A percentile compares a stretch with the other conserved stretches of the same genome.
Conservation (phyloP, 2,113 vertebrate species). For the Pomatorhinus ruficollis region DNA sequence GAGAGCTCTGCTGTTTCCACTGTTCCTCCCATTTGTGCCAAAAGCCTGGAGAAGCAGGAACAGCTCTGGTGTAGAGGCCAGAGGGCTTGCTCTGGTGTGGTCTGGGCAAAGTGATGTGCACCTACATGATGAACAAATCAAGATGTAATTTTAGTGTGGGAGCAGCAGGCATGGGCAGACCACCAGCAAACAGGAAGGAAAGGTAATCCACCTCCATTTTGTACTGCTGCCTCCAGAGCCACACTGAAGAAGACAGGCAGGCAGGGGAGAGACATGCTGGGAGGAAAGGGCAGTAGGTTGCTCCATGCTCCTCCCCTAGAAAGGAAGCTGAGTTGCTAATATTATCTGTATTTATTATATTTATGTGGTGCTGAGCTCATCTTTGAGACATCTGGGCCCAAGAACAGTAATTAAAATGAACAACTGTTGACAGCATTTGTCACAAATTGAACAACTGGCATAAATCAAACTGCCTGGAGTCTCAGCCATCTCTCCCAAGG, state of each 20-base stretch:
- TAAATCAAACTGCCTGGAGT: conserved; percentile 57
- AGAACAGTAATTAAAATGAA: conserved; percentile 61
- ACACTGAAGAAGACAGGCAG: neutral
- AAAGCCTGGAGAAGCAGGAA: neutral
- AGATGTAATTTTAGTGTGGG: neutral
- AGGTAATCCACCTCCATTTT: neutral
- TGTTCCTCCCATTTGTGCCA: neutral
- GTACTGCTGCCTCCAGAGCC: neutral
- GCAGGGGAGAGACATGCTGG: neutral
- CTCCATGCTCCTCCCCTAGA: neutral
- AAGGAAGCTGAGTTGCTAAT: conserved; percentile 39
- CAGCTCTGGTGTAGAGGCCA: neutral
- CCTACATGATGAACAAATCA: neutral
- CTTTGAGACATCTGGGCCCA: conserved; percentile 53
- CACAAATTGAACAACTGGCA: conserved; percentile 67
- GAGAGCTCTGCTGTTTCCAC: neutral
- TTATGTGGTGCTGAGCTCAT: conserved; percentile 63
- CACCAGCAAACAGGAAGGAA: neutral
- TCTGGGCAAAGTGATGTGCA: neutral
- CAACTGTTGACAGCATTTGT: conserved; percentile 72
- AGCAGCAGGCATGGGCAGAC: neutral
- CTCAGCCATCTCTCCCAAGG: conserved; percentile 43
- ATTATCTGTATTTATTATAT: conserved; percentile 51
- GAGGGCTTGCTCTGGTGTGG: neutral
- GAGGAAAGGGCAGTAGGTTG: neutral